Evolutionary conservation across 92 coral and sea anemone genomes (phyloP).

Genomic region (Micromussa lordhowensis): DNA sequence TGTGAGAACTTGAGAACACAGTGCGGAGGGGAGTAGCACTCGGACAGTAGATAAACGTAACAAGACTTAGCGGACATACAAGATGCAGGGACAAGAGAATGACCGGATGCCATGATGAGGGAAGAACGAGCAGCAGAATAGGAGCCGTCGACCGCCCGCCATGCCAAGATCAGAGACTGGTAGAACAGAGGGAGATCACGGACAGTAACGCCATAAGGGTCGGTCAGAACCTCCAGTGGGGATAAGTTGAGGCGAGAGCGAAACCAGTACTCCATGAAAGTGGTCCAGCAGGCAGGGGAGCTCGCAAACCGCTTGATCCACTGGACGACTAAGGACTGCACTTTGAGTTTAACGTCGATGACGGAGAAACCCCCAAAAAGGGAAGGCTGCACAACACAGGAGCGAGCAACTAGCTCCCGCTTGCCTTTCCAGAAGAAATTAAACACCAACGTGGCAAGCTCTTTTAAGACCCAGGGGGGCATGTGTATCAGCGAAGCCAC

Average conservation of each 20-base stretch:
- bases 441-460: background rate
- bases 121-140: background rate
- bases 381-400: background rate
- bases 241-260: background rate
- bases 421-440: slow-evolving; percentile 42
- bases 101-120: no score
- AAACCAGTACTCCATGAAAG: background rate
- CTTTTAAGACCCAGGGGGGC: background rate
- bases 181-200: slow-evolving; percentile 15
- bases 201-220: background rate
- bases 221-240: background rate
- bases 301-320: slow-evolving; percentile 15
- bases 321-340: slow-evolving; percentile 2
- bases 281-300: background rate
- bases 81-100: background rate
- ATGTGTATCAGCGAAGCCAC: slow-evolving; percentile 19
- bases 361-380: slow-evolving; percentile 1
- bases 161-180: slow-evolving; percentile 2
- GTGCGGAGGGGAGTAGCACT: background rate
- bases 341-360: background rate
- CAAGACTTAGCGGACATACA: background rate
- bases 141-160: slow-evolving; percentile 16
- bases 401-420: background rate
- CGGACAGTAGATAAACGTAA: background rate
- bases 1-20: background rate